Base-by-base conservation (phyloP, 2,113 vertebrate genomes). In the Hirundichthys speculiger region DNA sequence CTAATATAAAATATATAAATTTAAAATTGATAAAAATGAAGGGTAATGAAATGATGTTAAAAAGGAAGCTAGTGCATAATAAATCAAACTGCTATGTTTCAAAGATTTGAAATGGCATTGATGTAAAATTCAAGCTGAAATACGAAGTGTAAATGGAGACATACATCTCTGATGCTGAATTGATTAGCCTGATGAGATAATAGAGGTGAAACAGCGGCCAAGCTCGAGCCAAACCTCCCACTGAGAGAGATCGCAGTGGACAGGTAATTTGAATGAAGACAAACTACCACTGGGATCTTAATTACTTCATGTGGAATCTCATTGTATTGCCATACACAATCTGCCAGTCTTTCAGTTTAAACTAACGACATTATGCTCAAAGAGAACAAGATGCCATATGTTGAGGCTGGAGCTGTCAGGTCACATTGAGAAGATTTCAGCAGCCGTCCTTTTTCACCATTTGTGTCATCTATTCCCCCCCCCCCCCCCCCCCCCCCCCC, bases 241-340 rank as follows among this genome's bases (percentile, higher is more conserved):
- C 59, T 20, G 42, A 38, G 63, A 80, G 69, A 74, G 80, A 80
- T 55, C 56, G 54, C 55, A 16, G 5, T 11, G 47, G 74, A 81
- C 82, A 84, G 74, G 64, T 83, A 59, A 78, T 72, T 59, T 68
- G 69, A 83, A 85, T 71, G 60, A 84, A 86, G 85, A 89, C 73
- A 63, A 87, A 79, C 63, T 66, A 46, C 58, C 69, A 71, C n/a
- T 14, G 16, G 60, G 69, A 59, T 79, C 69, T 74, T 87, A 84
- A 90, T 90, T 78, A 74, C 69, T 78, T 70, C 47, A 57, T 51
- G 50, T 50, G 39, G 81, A 80, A 87, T 86, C 65, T 77, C 18
- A 70, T 83, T 85, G 71, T 69, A 30, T 72, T 75, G 49, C 64
- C 72, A 58, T 42, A 20, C 47, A 24, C 64, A 58, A 45, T 71